Percentiles rank a stretch among this genome's conserved stretches.
These are phyloP conservation scores for Trachemys scripta DNA, from an alignment of 2,113 vertebrate species.

Conservation along the genomic window DNA sequence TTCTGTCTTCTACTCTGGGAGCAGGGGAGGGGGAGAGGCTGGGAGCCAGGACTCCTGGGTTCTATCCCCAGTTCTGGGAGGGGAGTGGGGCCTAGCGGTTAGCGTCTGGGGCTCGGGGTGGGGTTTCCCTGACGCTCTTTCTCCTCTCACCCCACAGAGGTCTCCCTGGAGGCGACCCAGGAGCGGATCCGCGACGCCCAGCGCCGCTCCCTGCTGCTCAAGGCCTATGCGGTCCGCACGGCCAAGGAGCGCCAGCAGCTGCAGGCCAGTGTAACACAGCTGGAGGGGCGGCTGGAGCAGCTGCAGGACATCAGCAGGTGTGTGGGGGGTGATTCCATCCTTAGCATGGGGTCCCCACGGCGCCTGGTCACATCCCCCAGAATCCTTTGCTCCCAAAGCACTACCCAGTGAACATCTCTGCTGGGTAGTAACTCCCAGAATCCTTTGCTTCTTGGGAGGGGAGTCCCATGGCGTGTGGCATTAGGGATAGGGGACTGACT, in stretches of 20 bases:
- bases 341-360: background rate
- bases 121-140: background rate
- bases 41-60: background rate
- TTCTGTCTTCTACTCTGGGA: no score
- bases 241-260: constrained; percentile 48
- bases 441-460: no score
- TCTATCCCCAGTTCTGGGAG: background rate
- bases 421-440: background rate
- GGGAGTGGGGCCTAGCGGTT: background rate
- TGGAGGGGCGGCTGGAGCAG: background rate
- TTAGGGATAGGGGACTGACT: background rate
- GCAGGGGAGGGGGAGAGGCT: background rate
- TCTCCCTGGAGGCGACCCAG: constrained; percentile 14
- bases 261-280: constrained; percentile 2
- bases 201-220: constrained; percentile 59
- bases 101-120: background rate
- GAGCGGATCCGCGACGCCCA: constrained; percentile 49
- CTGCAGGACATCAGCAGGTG: constrained; percentile 69
- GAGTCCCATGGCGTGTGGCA: background rate
- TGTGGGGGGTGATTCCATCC: background rate
- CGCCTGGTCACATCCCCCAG: background rate
- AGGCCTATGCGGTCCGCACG: constrained; percentile 43
- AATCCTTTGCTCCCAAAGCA: background rate
- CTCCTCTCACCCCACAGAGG: constrained; percentile 3
- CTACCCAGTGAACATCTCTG: background rate